These are phyloP conservation scores for Yponomeuta sedellus DNA, from an alignment of 2,888 invertebrate species.

Conservation along the genomic window DNA sequence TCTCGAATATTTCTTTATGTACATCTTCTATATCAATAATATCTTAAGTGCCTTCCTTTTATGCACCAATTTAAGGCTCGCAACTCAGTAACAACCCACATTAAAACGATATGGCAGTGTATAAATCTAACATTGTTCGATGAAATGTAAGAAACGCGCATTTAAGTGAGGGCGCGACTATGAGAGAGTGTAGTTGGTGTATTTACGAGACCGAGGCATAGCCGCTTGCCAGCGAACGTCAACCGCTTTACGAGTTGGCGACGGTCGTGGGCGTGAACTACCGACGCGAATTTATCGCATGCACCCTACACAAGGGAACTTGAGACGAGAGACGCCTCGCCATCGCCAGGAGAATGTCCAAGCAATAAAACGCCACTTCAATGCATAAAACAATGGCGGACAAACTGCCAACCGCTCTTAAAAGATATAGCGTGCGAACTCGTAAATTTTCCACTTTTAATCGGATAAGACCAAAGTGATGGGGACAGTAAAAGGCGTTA, in stretches of 20 bases:
- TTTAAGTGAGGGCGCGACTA: too few species aligned
- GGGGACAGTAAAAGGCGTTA: slow-evolving; percentile 6
- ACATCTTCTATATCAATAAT: not conserved
- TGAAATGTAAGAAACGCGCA: not conserved
- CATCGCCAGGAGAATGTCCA: slow-evolving; percentile 29
- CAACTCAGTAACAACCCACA: too few species aligned
- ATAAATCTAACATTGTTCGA: not conserved
- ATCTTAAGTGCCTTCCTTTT: not conserved
- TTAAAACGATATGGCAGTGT: not conserved
- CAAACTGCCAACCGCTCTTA: slow-evolving; percentile 25
- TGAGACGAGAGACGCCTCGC: slow-evolving; percentile 32
- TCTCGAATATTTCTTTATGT: slow-evolving; percentile 1
- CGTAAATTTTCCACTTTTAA: slow-evolving; percentile 31
- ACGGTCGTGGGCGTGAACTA: slow-evolving; percentile 50
- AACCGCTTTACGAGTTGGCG: slow-evolving; percentile 56
- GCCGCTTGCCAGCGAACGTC: slow-evolving; percentile 43
- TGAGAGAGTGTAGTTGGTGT: slow-evolving; percentile 28
- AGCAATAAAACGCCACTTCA: slow-evolving; percentile 59
- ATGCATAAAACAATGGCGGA: slow-evolving; percentile 49
- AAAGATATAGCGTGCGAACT: slow-evolving; percentile 33
- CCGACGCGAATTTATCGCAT: slow-evolving; percentile 51
- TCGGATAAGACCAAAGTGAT: slow-evolving; percentile 16
- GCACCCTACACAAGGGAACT: slow-evolving; percentile 39
- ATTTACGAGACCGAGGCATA: slow-evolving; percentile 49
- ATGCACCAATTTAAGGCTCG: too few species aligned